Evolutionary conservation across 2,888 invertebrate genomes (phyloP), one percentile per base, ranked within the genome.

Genomic region (Xylota segnis): DNA sequence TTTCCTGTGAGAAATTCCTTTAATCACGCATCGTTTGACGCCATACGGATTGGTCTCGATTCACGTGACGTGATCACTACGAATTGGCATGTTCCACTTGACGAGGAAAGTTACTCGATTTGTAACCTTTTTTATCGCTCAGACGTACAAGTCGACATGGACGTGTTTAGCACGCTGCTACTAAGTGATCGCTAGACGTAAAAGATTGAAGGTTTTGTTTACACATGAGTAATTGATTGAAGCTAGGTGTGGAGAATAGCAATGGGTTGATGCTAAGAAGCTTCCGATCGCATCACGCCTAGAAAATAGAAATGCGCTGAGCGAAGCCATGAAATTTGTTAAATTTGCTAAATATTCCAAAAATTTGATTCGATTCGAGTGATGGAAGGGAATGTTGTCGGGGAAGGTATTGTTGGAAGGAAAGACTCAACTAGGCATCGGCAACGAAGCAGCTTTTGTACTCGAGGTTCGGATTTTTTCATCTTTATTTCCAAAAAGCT

Each of bases 1-100:
- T 54, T 81, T 68, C 58, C 58, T 74, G 66, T 74, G 65, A 34
- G 74, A 66, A 74, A 74, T 66, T 79, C 58, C 9, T 61, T 61
- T 37, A n/a, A 50, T 23, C 18, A 18, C 7, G 18, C 27, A 23
- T 34, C 50, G 12, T 16, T 5, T 70, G 43, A 18, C 70, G 32
- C 18, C 56, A 14, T 14, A n/a, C 4, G 12, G 14, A 32, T 9
- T 56, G 18, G 56, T 56, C 18, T 40, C 43, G n/a, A 32, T 16
- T 68, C 43, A 68, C 68, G 54, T 56, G 18, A 54, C 40, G 54
- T 66, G 45, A 76, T 68, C 40, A 71, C 63, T 54, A 45, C 1
- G 4, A 32, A 23, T 45, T 34, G 47, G 34, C 59, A 10, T 50
- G 29, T 18, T 77, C 10, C 9, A 10, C 9, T n/a, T 34, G 61